phyloP scores from a whole-genome alignment of 2,113 vertebrate genomes.

The Actenoides lindsayi region DNA sequence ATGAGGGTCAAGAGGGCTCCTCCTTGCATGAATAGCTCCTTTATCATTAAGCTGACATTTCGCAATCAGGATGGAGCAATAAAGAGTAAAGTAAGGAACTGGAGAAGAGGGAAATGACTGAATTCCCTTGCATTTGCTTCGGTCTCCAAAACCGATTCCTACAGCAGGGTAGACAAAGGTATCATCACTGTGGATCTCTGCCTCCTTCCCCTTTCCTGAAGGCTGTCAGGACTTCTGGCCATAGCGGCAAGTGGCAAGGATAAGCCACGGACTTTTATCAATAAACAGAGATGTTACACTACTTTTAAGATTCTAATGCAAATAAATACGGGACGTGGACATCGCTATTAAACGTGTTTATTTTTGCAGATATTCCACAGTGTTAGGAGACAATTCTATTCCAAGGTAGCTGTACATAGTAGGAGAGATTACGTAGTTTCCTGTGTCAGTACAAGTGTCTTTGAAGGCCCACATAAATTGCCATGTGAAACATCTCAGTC shows the following conservation, averaged over 20 bases:
- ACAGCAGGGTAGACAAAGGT: neutral
- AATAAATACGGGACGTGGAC: neutral
- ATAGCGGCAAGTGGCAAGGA: neutral
- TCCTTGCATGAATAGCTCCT: constrained; percentile 49
- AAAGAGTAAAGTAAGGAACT: constrained; percentile 52
- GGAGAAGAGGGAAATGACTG: neutral
- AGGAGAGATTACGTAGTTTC: neutral
- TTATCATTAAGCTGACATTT: constrained; percentile 45
- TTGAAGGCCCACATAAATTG: neutral
- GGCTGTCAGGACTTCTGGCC: neutral
- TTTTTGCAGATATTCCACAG: neutral
- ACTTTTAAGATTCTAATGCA: neutral
- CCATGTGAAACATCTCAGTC: neutral
- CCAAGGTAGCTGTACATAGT: neutral
- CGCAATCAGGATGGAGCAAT: constrained; percentile 36
- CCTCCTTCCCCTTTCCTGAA: neutral
- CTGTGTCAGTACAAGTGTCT: neutral
- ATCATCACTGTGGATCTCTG: neutral
- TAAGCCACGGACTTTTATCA: neutral
- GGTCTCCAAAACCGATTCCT: neutral
- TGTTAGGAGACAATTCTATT: neutral
- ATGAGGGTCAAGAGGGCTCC: constrained; percentile 21
- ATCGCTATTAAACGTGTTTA: neutral
- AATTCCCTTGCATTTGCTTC: neutral
- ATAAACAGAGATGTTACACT: neutral